Evolutionary conservation across 2,113 vertebrate species (phyloP).

Genomic region (Seriola rivoliana): DNA sequence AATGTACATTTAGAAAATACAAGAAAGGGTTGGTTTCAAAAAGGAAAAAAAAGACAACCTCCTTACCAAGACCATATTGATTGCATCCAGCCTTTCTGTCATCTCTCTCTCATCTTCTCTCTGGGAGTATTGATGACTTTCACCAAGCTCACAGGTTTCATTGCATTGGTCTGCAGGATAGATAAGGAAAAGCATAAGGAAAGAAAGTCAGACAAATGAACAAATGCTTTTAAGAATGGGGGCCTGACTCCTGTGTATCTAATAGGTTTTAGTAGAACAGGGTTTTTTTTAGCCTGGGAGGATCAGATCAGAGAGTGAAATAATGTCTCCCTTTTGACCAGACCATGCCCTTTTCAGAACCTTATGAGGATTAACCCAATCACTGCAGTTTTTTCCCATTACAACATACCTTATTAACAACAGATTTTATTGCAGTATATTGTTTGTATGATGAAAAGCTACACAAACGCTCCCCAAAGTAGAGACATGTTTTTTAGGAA

Average conservation of each 20-base stretch:
- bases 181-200: background rate
- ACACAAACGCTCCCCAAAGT: background rate
- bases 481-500: background rate
- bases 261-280: background rate
- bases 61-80: conserved; percentile 47
- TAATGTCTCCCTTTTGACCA: background rate
- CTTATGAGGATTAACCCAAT: background rate
- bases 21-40: background rate
- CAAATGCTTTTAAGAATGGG: conserved; percentile 16
- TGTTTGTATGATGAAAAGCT: background rate
- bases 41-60: conserved; percentile 17
- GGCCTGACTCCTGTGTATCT: background rate
- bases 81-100: conserved; percentile 5
- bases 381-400: background rate
- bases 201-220: conserved; percentile 10
- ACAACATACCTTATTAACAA: background rate
- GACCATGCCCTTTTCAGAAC: background rate
- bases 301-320: background rate
- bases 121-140: conserved; percentile 52
- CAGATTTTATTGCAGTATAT: background rate
- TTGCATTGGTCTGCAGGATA: background rate
- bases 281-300: background rate
- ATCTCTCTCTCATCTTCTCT: conserved; percentile 29
- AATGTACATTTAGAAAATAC: conserved; percentile 2
- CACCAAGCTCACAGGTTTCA: conserved; percentile 21